phyloP scores from a whole-genome alignment of 2,888 invertebrate genomes.

The Drosophila birchii region DNA sequence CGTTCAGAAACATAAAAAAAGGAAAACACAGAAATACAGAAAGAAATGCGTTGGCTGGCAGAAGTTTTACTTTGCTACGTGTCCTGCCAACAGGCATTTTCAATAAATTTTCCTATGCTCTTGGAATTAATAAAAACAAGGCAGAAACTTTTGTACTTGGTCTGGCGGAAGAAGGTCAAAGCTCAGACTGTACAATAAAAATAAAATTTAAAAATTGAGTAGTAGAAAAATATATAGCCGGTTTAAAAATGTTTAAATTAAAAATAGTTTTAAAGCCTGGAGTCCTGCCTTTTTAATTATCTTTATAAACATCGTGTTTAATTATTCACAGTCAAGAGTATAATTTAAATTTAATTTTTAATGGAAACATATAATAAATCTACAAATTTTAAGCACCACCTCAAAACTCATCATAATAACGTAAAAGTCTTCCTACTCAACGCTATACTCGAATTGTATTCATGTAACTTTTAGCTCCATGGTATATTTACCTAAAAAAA shows the following conservation, averaged over 20 bases:
- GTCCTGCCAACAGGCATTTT: constrained; percentile 72
- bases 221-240: no score
- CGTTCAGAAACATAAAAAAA: constrained; percentile 50
- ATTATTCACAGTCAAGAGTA: not conserved
- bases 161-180: constrained; percentile 55
- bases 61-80: constrained; percentile 64
- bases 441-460: not conserved
- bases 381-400: no score
- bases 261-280: not conserved
- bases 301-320: no score
- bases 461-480: not conserved
- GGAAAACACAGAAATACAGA: constrained; percentile 14
- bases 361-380: not conserved
- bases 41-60: constrained; percentile 38
- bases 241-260: not conserved
- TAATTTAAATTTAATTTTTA: no score
- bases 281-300: no score
- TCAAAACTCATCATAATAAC: not conserved
- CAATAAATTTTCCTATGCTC: constrained; percentile 59
- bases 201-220: constrained; percentile 2
- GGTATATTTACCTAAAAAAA: not conserved
- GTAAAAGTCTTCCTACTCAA: not conserved
- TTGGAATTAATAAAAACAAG: constrained; percentile 72
- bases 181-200: constrained; percentile 22
- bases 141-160: constrained; percentile 63